Evolutionary conservation across 1,140 invertebrate genomes (phyloP), one percentile per base, ranked within the genome.

Genomic region (Tigriopus japonicus): DNA sequence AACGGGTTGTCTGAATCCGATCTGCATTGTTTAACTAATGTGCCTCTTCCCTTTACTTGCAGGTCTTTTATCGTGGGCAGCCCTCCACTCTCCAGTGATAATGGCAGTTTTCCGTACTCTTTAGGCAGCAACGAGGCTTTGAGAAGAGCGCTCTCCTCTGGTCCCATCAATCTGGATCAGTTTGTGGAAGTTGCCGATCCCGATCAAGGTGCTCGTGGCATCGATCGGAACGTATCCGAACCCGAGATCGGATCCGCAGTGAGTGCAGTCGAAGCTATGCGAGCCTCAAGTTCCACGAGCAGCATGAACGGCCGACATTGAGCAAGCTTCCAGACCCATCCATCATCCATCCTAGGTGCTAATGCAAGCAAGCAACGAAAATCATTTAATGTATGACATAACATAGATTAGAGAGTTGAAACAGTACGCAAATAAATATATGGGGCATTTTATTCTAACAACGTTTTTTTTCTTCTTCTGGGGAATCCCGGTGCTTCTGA

Each of bases 11-110:
- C n/a, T n/a, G n/a, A n/a, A n/a, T n/a, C n/a, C n/a, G n/a, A n/a
- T n/a, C n/a, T n/a, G n/a, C n/a, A 51, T 51, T 51, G 21, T 51
- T 23, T 54, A 23, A 21, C 7, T 15, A 23, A n/a, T 52, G 9
- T 52, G 9, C 21, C 5, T 21, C 28, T 5, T 35, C 28, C 9
- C 45, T 2, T 49, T 21, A 6, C 12, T 3, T 15, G 21, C 12
- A 58, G 41, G 23, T 58, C 55, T 1, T 58, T 58, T n/a, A 40
- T 58, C 13, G 55, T 58, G 5, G 55, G 55, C 1, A 41, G 24
- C n/a, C 55, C 55, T 58, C 55, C 55, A 6, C 42, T 42, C 3
- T 58, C 55, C 1, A 58, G 55, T 23, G 55, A 41, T 12, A 62
- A 35, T n/a, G 59, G 28, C 35, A 35, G 28, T 35, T 35, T 35